phyloP scores from a whole-genome alignment of 2,888 invertebrate species.

The Punctoribates punctum region DNA sequence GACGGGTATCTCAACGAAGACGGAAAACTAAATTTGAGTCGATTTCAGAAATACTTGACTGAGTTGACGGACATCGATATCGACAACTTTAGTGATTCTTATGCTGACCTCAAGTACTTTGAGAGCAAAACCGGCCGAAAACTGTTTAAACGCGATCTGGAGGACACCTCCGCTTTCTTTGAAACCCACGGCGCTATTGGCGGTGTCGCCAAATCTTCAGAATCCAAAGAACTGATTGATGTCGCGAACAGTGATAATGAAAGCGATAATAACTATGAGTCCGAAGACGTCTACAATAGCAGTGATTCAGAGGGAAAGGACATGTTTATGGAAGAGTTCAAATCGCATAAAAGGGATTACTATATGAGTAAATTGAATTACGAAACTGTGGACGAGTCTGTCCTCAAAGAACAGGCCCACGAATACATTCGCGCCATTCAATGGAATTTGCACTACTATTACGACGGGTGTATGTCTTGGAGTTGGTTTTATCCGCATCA shows the following conservation, averaged over 20 bases:
- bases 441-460: conserved; percentile 95
- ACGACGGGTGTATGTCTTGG: conserved; percentile 94
- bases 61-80: conserved; percentile 51
- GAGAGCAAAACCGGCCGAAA: conserved; percentile 63
- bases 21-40: conserved; percentile 72
- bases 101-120: conserved; percentile 71
- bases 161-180: conserved; percentile 14
- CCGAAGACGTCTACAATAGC: conserved; percentile 20
- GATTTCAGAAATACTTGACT: conserved; percentile 72
- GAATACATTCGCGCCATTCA: conserved; percentile 89
- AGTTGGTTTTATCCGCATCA: conserved; percentile 97
- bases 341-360: conserved; percentile 80
- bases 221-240: conserved; percentile 37
- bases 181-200: neutral
- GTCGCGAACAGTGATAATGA: conserved; percentile 44
- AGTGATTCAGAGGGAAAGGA: conserved; percentile 21
- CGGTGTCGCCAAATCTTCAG: neutral
- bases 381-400: conserved; percentile 69
- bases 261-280: conserved; percentile 54
- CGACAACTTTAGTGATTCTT: conserved; percentile 52
- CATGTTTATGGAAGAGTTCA: conserved; percentile 63
- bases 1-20: conserved; percentile 90
- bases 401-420: conserved; percentile 74
- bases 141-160: conserved; percentile 40
- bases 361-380: conserved; percentile 85